Percentiles rank a stretch among this genome's conserved stretches.
phyloP scores from a whole-genome alignment of 2,888 invertebrate genomes.

The Oxystoma pomonae region DNA sequence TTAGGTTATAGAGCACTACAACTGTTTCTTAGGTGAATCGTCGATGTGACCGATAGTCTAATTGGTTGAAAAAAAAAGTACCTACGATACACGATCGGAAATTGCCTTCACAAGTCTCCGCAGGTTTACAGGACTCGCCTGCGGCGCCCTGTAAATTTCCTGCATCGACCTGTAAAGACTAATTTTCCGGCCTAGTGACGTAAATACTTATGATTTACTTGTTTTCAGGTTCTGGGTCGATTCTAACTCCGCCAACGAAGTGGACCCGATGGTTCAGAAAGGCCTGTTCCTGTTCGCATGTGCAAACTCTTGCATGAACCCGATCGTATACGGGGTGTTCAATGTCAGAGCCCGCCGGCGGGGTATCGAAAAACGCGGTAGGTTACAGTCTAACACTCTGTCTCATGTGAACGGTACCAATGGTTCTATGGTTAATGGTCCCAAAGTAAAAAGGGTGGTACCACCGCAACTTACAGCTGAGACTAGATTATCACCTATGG shows the following conservation, averaged over 20 bases:
- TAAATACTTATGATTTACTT: no score
- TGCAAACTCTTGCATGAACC: conserved; percentile 95
- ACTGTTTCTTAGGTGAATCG: no score
- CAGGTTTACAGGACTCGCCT: no score
- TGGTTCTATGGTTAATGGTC: not conserved
- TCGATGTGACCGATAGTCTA: no score
- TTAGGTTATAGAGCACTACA: no score
- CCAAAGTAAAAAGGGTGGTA: conserved; percentile 6
- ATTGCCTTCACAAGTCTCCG: no score
- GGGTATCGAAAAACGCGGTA: conserved; percentile 45
- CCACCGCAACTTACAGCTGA: conserved; percentile 31
- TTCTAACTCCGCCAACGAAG: conserved; percentile 60
- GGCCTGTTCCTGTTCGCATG: conserved; percentile 91
- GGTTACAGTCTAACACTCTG: not conserved
- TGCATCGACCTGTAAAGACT: no score
- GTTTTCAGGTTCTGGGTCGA: conserved; percentile 78
- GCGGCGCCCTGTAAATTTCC: no score
- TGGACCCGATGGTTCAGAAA: conserved; percentile 77
- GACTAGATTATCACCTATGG: conserved; percentile 39
- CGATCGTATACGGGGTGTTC: conserved; percentile 89
- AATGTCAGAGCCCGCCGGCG: conserved; percentile 61
- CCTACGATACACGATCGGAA: no score
- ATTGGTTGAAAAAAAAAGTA: no score
- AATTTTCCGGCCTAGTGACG: no score
- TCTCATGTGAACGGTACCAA: not conserved